Conservation (phyloP, 2,888 invertebrate genomes). For the Tortrix viridana region DNA sequence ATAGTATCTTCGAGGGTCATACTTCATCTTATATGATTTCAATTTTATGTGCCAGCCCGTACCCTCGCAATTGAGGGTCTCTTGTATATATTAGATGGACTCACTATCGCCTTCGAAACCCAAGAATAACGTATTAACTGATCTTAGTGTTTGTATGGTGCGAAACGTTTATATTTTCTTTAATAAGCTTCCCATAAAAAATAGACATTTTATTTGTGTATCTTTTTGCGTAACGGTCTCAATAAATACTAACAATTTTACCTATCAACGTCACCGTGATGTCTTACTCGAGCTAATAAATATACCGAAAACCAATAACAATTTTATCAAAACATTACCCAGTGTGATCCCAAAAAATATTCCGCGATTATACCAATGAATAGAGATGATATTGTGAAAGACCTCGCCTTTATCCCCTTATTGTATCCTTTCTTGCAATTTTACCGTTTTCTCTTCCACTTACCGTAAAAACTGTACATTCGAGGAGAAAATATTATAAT, state of each 20-base stretch:
- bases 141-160: neutral
- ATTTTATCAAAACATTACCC: slow-evolving; percentile 23
- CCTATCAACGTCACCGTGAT: neutral
- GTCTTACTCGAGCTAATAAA: too few species aligned
- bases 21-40: slow-evolving; percentile 35
- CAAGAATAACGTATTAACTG: slow-evolving; percentile 17
- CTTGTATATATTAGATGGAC: slow-evolving; percentile 25
- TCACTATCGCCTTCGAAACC: slow-evolving; percentile 6
- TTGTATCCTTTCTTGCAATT: slow-evolving; percentile 61
- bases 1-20: slow-evolving; percentile 31
- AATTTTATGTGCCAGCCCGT: slow-evolving; percentile 34
- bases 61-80: slow-evolving; percentile 27
- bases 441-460: slow-evolving; percentile 52
- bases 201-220: too few species aligned
- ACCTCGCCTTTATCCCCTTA: slow-evolving; percentile 57
- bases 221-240: neutral
- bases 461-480: slow-evolving; percentile 53
- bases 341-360: slow-evolving; percentile 41
- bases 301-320: slow-evolving; percentile 9
- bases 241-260: neutral
- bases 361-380: slow-evolving; percentile 59
- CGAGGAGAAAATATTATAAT: slow-evolving; percentile 50
- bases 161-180: neutral
- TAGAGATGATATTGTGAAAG: slow-evolving; percentile 61
- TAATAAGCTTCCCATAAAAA: too few species aligned